Conservation (phyloP, 2,888 invertebrate species). For the Trachelus iudaicus region DNA sequence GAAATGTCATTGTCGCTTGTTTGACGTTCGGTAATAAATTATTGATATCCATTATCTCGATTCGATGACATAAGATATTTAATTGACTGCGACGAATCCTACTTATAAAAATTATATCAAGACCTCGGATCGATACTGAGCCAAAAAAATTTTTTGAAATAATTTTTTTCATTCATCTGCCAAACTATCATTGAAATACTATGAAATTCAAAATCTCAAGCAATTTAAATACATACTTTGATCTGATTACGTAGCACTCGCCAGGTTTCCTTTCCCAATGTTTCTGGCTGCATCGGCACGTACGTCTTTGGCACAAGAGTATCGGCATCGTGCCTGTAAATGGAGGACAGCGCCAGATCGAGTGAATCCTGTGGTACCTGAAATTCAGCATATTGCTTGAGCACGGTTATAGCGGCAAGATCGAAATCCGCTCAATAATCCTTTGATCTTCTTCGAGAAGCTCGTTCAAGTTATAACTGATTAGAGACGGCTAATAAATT, state of each 20-base stretch:
- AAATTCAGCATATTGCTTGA: constrained; percentile 12
- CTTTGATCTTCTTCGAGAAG: not conserved
- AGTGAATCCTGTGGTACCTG: constrained; percentile 76
- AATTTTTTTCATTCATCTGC: not conserved
- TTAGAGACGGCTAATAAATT: not conserved
- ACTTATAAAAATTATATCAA: not conserved
- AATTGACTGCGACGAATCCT: not conserved
- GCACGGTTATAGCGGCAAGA: not conserved
- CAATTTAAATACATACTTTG: constrained; percentile 36
- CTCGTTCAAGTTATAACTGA: not conserved
- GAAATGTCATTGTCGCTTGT: constrained; percentile 35
- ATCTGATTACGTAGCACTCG: constrained; percentile 73
- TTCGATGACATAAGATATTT: not conserved
- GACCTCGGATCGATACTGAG: not conserved
- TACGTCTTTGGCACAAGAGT: constrained; percentile 62
- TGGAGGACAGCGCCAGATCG: constrained; percentile 75
- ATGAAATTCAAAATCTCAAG: too few species aligned
- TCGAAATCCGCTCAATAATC: not conserved
- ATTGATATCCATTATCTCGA: constrained; percentile 39
- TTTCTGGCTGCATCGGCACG: constrained; percentile 76
- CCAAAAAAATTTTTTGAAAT: not conserved
- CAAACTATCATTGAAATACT: too few species aligned
- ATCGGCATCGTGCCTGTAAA: constrained; percentile 77
- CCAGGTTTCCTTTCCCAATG: constrained; percentile 74
- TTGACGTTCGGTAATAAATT: constrained; percentile 41